Conservation (phyloP, 2,113 vertebrate species). For the Chelonoidis abingdonii region DNA sequence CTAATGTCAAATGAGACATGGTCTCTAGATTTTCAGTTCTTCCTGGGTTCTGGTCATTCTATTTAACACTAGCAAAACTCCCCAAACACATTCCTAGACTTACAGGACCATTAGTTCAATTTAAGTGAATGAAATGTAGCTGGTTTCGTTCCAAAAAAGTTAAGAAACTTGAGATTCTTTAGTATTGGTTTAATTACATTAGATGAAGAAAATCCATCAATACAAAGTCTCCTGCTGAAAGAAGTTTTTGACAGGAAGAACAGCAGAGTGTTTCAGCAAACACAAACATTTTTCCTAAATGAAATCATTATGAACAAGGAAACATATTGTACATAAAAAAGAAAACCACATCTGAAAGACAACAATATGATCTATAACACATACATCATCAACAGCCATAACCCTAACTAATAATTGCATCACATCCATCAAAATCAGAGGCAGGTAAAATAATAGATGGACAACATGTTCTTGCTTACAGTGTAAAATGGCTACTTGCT, state of each 20-base stretch:
- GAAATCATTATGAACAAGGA: constrained; percentile 66
- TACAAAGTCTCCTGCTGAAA: constrained; percentile 21
- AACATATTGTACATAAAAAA: constrained; percentile 33
- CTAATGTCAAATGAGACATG: background rate
- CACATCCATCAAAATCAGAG: constrained; percentile 67
- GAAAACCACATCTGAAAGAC: constrained; percentile 65
- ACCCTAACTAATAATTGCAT: constrained; percentile 71
- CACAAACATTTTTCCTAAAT: constrained; percentile 50
- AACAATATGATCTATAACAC: constrained; percentile 69
- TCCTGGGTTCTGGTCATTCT: background rate
- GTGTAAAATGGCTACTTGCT: constrained; percentile 50
- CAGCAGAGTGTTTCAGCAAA: constrained; percentile 57
- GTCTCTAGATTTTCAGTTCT: background rate
- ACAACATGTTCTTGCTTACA: background rate
- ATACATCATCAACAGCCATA: constrained; percentile 56
- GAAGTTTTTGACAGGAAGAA: constrained; percentile 59
- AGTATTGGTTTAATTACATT: constrained; percentile 11
- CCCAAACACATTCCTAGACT: background rate
- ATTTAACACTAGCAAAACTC: background rate
- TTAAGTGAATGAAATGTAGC: background rate
- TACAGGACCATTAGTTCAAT: background rate
- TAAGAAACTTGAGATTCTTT: constrained; percentile 34
- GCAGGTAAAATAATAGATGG: constrained; percentile 53
- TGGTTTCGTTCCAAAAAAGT: constrained; percentile 43
- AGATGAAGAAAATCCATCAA: constrained; percentile 49